These are phyloP conservation scores for Rhorus exstirpatorius DNA, from an alignment of 2,888 invertebrate genomes.

Conservation along the genomic window DNA sequence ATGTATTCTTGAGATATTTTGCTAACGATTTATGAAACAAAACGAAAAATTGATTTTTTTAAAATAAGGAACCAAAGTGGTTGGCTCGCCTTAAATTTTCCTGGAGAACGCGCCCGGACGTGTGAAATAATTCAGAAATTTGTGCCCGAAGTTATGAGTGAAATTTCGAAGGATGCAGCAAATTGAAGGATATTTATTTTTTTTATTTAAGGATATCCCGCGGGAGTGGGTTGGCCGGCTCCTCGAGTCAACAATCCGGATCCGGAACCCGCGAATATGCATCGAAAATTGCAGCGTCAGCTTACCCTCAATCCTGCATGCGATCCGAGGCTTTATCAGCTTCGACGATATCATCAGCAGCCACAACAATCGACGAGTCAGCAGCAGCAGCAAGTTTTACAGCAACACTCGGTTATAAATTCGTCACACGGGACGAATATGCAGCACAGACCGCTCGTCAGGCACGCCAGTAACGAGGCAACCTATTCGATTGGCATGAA, in stretches of 20 bases:
- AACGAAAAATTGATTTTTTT: too few relatives aligned
- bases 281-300: constrained; percentile 93
- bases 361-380: constrained; percentile 77
- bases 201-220: constrained; percentile 75
- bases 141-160: too few relatives aligned
- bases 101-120: too few relatives aligned
- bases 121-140: too few relatives aligned
- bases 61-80: too few relatives aligned
- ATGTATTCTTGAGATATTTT: too few relatives aligned
- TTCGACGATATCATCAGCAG: constrained; percentile 82
- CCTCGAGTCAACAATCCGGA: constrained; percentile 79
- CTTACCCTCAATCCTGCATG: constrained; percentile 93
- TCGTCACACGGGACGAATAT: constrained; percentile 75
- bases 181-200: too few relatives aligned
- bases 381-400: constrained; percentile 72
- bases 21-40: too few relatives aligned
- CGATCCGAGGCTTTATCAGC: constrained; percentile 90
- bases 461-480: constrained; percentile 81
- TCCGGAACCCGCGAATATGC: constrained; percentile 88
- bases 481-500: constrained; percentile 79
- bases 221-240: constrained; percentile 81
- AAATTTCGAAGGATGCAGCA: too few relatives aligned
- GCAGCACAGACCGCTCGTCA: constrained; percentile 81
- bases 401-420: constrained; percentile 75
- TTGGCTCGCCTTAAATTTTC: too few relatives aligned